Evolutionary conservation across 2,113 vertebrate genomes (phyloP).

Genomic region (Heterochromis multidens): DNA sequence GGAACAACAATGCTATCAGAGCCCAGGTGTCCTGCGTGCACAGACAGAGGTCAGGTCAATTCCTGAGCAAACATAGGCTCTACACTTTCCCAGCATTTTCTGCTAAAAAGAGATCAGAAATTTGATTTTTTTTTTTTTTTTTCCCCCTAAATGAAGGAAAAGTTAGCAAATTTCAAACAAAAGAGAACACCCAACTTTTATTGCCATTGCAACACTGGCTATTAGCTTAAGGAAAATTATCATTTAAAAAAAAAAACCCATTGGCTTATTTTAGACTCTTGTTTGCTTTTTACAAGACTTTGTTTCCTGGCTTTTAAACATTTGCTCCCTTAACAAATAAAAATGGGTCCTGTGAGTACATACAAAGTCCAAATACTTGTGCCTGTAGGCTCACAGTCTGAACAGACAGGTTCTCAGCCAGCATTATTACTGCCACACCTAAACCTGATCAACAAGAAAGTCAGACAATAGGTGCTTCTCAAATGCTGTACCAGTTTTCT

Average conservation of each 20-base stretch:
- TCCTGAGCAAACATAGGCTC: slow-evolving; percentile 37
- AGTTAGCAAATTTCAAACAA: background rate
- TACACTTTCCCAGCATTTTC: background rate
- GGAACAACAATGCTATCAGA: background rate
- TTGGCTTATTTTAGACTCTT: background rate
- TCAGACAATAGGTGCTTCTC: slow-evolving; percentile 6
- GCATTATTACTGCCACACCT: slow-evolving; percentile 48
- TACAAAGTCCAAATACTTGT: background rate
- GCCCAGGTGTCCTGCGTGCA: background rate
- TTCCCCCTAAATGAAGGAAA: no score
- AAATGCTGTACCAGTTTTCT: background rate
- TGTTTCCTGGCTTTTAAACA: background rate
- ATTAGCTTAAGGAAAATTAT: background rate
- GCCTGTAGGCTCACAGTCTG: slow-evolving; percentile 3
- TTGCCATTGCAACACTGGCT: background rate
- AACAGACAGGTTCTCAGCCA: slow-evolving; percentile 6
- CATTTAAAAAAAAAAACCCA: no score
- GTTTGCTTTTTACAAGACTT: background rate
- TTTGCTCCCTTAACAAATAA: background rate
- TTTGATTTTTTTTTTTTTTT: no score
- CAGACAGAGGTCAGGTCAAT: slow-evolving; percentile 1
- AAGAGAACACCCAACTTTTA: background rate
- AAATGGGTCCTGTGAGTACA: background rate
- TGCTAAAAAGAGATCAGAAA: background rate
- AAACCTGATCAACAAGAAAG: slow-evolving; percentile 58